Evolutionary conservation across 2,113 vertebrate genomes (phyloP), one percentile per base, ranked within the genome.

Genomic region (Laterallus jamaicensis): DNA sequence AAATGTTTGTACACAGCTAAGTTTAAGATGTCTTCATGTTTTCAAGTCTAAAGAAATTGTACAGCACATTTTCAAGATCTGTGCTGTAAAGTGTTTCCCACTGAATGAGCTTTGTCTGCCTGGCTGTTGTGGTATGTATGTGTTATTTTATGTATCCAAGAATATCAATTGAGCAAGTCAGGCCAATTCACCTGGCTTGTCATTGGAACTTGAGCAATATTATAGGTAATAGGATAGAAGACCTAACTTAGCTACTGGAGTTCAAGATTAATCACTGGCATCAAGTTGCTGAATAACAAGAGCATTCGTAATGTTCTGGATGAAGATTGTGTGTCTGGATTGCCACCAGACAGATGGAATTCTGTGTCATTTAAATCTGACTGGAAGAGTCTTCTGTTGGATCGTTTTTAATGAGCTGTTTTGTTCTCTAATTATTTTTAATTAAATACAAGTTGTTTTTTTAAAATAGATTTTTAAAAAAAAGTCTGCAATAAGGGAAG

Each of bases 401-500:
- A 37, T 42, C 19, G 26, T 66, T 84, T 90, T 88, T 88, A 81
- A 81, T 76, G 52, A 66, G 24, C 31, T 88, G 64, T 22, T 81
- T 88, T 84, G 50, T 84, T 71, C 75, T 75, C 8, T 71, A 47
- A 88, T 94, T 83, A 88, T 91, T 88, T 88, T 76, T 88, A 55
- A 70, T 85, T 60, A 74, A 52, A 87, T 67, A 31, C 11, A 83
- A 58, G 17, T 86, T 73, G 18, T 50, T 35, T 11, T 10, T 17
- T 79, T 62, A 29, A 12, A 78, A 21, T 59, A 22, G 29, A 42
- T 55, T 44, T 9, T 55, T 44, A 7, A 18, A 47, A 54, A 54
- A 37, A 22, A 32, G 22, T 55, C 56, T 66, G 21, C 16, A 6
- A 15, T 56, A 76, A 49, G 17, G 22, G 40, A 76, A 52, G 42